These are phyloP conservation scores for Rhysida immarginata DNA, from an alignment of 1,140 invertebrate species.

Conservation along the genomic window DNA sequence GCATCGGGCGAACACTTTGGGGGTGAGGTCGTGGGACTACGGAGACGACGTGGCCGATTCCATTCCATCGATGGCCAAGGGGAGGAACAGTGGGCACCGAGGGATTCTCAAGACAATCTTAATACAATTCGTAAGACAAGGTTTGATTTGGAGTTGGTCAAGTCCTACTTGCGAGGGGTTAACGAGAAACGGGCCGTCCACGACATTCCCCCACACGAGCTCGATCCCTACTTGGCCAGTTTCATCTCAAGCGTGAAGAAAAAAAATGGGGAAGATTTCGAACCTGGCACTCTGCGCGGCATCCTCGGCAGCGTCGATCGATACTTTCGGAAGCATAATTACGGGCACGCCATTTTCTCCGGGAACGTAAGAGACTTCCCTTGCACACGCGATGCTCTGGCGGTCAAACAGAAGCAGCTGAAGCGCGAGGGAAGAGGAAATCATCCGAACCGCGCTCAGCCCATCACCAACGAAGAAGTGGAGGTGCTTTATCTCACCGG, in stretches of 20 bases:
- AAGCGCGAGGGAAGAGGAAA: not conserved
- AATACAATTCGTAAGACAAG: not conserved
- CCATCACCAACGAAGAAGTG: conserved; percentile 1
- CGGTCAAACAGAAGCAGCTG: not conserved
- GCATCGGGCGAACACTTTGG: too few relatives aligned
- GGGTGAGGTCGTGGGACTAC: not conserved
- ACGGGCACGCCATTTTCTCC: conserved; percentile 2
- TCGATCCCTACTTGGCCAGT: not conserved
- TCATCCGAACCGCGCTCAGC: not conserved
- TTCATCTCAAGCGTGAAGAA: not conserved
- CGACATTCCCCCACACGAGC: not conserved
- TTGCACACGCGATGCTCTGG: not conserved
- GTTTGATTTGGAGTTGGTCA: not conserved
- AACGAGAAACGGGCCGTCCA: not conserved
- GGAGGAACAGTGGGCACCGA: not conserved
- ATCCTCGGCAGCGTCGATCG: conserved; percentile 3
- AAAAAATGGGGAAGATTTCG: conserved; percentile 1
- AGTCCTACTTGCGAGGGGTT: not conserved
- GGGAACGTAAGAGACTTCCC: not conserved
- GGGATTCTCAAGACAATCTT: not conserved
- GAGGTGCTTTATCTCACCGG: not conserved
- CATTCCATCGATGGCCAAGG: not conserved
- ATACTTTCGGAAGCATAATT: conserved; percentile 1
- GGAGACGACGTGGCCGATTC: not conserved
- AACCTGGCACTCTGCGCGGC: not conserved